A percentile compares a stretch with the other conserved stretches of the same genome.
Evolutionary conservation across 2,113 vertebrate species (phyloP).

Genomic region (Origma solitaria): DNA sequence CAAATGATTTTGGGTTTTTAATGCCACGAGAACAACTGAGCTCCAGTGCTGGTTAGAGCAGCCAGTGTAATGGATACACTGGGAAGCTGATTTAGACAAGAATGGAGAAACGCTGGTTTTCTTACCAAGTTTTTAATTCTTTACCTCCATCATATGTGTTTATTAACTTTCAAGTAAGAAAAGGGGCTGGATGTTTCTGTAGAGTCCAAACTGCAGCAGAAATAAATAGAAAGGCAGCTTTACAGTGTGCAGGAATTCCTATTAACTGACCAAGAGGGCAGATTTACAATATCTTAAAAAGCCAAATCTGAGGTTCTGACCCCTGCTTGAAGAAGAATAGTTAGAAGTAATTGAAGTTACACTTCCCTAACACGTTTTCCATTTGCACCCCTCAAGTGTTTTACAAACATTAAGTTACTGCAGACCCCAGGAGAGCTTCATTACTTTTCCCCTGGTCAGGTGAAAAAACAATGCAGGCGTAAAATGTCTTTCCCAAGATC

Average conservation of each 20-base stretch:
- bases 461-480: neutral
- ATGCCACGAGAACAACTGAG: neutral
- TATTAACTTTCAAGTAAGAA: neutral
- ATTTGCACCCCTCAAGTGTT: neutral
- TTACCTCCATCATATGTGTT: neutral
- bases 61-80: neutral
- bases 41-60: neutral
- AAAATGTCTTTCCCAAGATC: neutral
- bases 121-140: neutral
- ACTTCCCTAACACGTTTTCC: neutral
- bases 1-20: neutral
- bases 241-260: neutral
- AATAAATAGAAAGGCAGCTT: neutral
- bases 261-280: neutral
- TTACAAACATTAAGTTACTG: neutral
- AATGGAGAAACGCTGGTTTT: neutral
- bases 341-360: neutral
- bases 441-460: neutral
- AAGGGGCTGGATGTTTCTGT: neutral
- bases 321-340: neutral
- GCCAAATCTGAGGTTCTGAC: neutral
- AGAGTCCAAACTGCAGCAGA: neutral
- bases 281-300: neutral
- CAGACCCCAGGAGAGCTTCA: neutral
- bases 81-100: neutral